These are phyloP conservation scores for Pardosa pseudoannulata DNA, from an alignment of 2,888 invertebrate genomes.

Conservation along the genomic window DNA sequence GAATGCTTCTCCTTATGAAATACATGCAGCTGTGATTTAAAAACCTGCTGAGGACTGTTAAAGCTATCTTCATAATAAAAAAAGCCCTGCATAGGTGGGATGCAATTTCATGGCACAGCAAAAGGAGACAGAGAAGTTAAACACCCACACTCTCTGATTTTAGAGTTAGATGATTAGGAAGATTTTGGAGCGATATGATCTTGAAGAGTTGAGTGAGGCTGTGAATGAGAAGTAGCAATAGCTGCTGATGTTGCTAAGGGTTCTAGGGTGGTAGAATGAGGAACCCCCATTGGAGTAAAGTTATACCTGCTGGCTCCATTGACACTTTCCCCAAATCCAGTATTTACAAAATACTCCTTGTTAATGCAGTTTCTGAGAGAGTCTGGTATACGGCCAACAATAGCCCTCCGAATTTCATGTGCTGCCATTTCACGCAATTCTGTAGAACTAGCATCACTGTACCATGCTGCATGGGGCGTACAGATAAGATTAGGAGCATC, in stretches of 20 bases:
- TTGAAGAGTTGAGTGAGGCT: conserved; percentile 87
- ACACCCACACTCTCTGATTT: conserved; percentile 90
- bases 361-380: conserved; percentile 99
- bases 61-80: conserved; percentile 57
- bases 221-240: conserved; percentile 76
- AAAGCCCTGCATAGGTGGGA: conserved; percentile 67
- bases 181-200: no score
- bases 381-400: conserved; percentile 98
- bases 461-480: conserved; percentile 99
- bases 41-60: conserved; percentile 39
- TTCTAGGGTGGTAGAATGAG: conserved; percentile 75
- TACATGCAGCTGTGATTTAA: conserved; percentile 46
- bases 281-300: conserved; percentile 75
- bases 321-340: conserved; percentile 72
- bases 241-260: conserved; percentile 80
- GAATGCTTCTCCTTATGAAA: conserved; percentile 56
- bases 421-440: conserved; percentile 99
- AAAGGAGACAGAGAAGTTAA: conserved; percentile 77
- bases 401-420: conserved; percentile 97
- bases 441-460: conserved; percentile 98
- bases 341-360: conserved; percentile 87
- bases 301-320: conserved; percentile 74
- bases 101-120: conserved; percentile 71
- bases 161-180: conserved; percentile 87
- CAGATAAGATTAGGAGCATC: conserved; percentile 98